Base-by-base conservation (phyloP, 2,888 invertebrate species). In the Lottia gigantea region DNA sequence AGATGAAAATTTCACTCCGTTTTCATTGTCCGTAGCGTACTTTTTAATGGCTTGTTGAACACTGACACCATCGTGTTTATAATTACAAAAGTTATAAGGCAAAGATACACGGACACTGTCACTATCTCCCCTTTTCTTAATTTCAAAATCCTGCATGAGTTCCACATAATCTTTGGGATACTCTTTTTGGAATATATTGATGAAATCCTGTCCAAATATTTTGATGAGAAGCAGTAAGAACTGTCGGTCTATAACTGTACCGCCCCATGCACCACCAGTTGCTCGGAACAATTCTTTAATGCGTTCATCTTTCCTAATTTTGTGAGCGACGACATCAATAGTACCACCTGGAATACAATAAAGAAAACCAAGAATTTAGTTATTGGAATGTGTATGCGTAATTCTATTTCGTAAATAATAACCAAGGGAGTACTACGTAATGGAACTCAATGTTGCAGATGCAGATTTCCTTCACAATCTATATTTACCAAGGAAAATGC, bases 201-300 rank as follows among this genome's bases (percentile, higher is more conserved):
- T 81, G 71, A 82, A 84, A 23, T 81, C 82, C 55, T 81, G 79
- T 6, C 83, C 82, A 55, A 85, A 85, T 67, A 85, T 81, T 49
- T 76, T 76, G 70, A 82, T 78, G 62, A 83, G 73, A 2, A 85
- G 74, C 47, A 79, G 80, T 46, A 82, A 71, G 69, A 85, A 84
- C 73, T 83, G 82, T 25, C 74, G 77, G 77, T 84, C 84, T 12
- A 84, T 82, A 49, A 85, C 78, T 23, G 83, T 84, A 1, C 84
- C 85, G 8, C 84, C 85, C 85, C 85, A 85, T 4, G 84, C 85
- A 0, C 85, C 85, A 12, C 85, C 85, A 11, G 83, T 85, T n/a
- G 85, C 85, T 15, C 83, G 78, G 73, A 83, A 84, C 62, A 85
- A 66, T 70, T 85, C 85, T 47, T 81, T 74, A 45, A 85, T 82